phyloP scores from a whole-genome alignment of 2,113 vertebrate genomes.

The Aphelocoma coerulescens region DNA sequence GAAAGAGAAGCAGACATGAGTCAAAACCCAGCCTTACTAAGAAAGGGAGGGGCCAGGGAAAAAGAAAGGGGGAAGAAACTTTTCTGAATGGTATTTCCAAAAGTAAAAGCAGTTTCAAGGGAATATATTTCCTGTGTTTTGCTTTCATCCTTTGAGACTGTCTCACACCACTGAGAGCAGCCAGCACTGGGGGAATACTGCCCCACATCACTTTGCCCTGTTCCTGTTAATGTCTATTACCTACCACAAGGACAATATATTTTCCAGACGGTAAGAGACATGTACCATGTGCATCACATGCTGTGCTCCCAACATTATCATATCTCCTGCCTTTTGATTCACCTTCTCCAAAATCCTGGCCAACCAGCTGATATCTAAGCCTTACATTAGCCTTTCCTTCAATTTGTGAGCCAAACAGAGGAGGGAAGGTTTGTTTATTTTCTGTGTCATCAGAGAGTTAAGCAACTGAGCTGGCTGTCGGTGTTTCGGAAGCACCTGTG shows the following conservation, averaged over 20 bases:
- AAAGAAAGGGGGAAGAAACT: neutral
- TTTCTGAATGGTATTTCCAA: neutral
- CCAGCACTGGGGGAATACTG: neutral
- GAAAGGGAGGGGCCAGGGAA: neutral
- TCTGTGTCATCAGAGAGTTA: neutral
- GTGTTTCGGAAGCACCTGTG: neutral
- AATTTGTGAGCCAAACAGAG: neutral
- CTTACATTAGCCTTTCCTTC: neutral
- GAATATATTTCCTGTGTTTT: neutral
- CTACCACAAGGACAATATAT: neutral
- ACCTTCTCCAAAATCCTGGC: neutral
- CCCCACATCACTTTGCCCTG: neutral
- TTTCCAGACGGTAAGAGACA: neutral
- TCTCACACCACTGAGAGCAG: neutral
- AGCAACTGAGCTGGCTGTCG: neutral
- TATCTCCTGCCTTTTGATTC: neutral
- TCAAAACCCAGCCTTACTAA: neutral
- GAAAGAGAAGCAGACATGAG: neutral
- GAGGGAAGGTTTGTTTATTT: neutral
- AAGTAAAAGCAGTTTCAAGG: neutral
- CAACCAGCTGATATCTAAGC: neutral
- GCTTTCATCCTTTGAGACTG: neutral
- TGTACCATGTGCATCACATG: accelerated
- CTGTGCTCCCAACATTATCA: neutral
- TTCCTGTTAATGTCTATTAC: neutral